A percentile compares a stretch with the other conserved stretches of the same genome.
Evolutionary conservation across 1,140 invertebrate genomes (phyloP).

Genomic region (Euwallacea fornicatus): DNA sequence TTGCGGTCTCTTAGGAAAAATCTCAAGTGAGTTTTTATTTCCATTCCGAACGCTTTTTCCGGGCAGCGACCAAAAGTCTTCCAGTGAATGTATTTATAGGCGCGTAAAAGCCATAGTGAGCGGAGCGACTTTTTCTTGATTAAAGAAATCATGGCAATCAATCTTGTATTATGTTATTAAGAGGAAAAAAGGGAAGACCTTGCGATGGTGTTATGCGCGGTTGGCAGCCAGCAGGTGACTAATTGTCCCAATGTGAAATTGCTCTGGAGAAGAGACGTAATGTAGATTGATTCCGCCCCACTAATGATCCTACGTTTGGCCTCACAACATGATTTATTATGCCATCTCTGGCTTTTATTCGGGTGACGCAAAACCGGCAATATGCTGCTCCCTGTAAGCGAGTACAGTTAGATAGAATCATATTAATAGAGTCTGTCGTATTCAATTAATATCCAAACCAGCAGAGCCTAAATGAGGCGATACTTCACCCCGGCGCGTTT

Average conservation of each 20-base stretch:
- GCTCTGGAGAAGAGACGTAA: slow-evolving; percentile 34
- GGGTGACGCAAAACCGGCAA: slow-evolving; percentile 38
- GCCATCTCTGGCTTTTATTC: slow-evolving; percentile 41
- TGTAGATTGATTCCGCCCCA: slow-evolving; percentile 40
- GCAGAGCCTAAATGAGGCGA: slow-evolving; percentile 42
- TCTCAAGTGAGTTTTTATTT: too few relatives aligned
- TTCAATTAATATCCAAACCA: slow-evolving; percentile 45
- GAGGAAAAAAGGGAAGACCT: slow-evolving; percentile 14
- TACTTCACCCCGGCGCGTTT: slow-evolving; percentile 42
- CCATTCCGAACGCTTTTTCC: too few relatives aligned
- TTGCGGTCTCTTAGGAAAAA: too few relatives aligned
- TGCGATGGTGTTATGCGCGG: slow-evolving; percentile 27
- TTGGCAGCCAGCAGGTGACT: slow-evolving; percentile 36
- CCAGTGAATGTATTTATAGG: too few relatives aligned
- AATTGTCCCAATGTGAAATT: slow-evolving; percentile 34
- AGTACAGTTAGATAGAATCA: slow-evolving; percentile 37
- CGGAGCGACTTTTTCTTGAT: too few relatives aligned
- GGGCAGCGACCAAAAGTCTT: too few relatives aligned
- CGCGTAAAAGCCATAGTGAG: too few relatives aligned
- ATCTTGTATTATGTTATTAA: slow-evolving; percentile 24
- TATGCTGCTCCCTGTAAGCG: slow-evolving; percentile 39
- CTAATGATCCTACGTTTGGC: slow-evolving; percentile 38
- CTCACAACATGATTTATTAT: slow-evolving; percentile 38
- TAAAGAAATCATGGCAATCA: slow-evolving; percentile 14
- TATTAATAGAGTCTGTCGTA: slow-evolving; percentile 43